A percentile compares a stretch with the other conserved stretches of the same genome.
Evolutionary conservation across 2,888 invertebrate genomes (phyloP).

Genomic region (Stramonita haemastoma): DNA sequence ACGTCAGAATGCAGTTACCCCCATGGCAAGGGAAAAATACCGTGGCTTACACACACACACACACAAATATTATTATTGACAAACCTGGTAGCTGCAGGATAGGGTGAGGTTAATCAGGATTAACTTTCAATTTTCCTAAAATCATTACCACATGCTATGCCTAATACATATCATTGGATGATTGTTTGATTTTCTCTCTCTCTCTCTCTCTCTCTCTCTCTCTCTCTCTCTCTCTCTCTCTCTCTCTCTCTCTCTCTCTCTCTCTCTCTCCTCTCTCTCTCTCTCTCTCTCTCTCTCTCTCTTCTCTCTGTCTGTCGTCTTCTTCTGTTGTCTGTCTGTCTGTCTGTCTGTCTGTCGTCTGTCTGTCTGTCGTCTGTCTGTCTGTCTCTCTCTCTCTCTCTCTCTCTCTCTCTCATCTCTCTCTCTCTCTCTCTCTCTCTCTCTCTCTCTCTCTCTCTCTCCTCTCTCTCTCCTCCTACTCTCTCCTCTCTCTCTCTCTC

Average conservation of each 20-base stretch:
- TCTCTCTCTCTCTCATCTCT: neutral
- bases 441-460: neutral
- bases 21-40: too few relatives aligned
- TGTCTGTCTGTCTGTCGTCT: neutral
- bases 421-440: neutral
- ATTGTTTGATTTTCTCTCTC: neutral
- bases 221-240: slow-evolving; percentile 5
- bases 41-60: too few relatives aligned
- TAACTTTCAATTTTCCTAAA: too few relatives aligned
- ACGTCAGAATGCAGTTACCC: too few relatives aligned
- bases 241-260: neutral
- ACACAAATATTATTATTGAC: too few relatives aligned
- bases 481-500: neutral
- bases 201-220: neutral
- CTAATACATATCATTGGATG: too few relatives aligned
- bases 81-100: too few relatives aligned
- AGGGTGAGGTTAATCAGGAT: too few relatives aligned
- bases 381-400: neutral
- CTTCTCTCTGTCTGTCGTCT: neutral
- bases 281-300: neutral
- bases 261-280: neutral
- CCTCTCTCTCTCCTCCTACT: neutral
- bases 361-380: too few relatives aligned
- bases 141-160: too few relatives aligned
- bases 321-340: neutral